Conservation (phyloP, 2,888 invertebrate genomes). For the Hecatera dysodea region DNA sequence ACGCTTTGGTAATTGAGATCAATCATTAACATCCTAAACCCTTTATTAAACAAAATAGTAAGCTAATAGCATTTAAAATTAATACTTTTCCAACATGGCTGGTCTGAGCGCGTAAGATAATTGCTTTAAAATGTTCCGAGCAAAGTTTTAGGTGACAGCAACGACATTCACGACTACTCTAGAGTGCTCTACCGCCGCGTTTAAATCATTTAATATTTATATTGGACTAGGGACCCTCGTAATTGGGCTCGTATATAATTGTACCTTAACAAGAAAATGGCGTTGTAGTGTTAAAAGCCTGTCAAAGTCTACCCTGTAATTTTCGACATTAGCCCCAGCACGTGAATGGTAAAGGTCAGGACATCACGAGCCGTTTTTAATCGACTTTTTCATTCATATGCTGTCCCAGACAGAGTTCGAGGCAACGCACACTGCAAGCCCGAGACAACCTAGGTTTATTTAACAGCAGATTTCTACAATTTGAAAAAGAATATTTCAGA, state of each 20-base stretch:
- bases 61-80: slow-evolving; percentile 33
- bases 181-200: slow-evolving; percentile 48
- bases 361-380: slow-evolving; percentile 6
- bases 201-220: slow-evolving; percentile 55
- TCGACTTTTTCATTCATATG: not conserved
- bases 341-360: not conserved
- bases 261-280: slow-evolving; percentile 17
- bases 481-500: not conserved
- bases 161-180: slow-evolving; percentile 41
- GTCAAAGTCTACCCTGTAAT: slow-evolving; percentile 13
- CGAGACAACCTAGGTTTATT: not conserved
- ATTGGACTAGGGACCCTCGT: slow-evolving; percentile 38
- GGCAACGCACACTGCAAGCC: not conserved
- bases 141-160: slow-evolving; percentile 50
- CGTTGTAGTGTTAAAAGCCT: slow-evolving; percentile 21
- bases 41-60: slow-evolving; percentile 27
- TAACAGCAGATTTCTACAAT: not conserved
- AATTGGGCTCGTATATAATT: slow-evolving; percentile 27
- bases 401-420: not conserved
- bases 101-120: slow-evolving; percentile 48
- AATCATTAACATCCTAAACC: slow-evolving; percentile 21
- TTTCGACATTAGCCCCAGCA: not conserved
- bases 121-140: slow-evolving; percentile 56
- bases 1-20: not conserved
- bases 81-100: slow-evolving; percentile 40